Conservation (phyloP, 64 coral and sea anemone species). For the Stichodactyla mertensii region DNA sequence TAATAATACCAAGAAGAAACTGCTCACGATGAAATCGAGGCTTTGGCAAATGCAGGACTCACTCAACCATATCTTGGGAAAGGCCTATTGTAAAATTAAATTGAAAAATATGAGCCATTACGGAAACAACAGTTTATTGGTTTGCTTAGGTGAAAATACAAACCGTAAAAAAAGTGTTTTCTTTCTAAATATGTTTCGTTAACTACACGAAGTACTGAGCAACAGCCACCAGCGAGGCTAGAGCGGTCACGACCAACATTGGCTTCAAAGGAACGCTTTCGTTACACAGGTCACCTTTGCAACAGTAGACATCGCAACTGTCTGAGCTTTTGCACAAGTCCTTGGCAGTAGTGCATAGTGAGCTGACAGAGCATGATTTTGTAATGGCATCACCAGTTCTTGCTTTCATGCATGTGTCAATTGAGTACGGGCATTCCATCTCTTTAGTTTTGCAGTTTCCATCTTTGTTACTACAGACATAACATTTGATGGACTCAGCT, state of each 20-base stretch:
- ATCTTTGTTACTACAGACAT: neutral
- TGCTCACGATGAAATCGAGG: too few species aligned
- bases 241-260: neutral
- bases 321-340: neutral
- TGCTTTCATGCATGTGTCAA: neutral
- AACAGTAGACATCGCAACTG: neutral
- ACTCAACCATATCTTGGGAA: too few species aligned
- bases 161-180: too few species aligned
- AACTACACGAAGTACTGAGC: too few species aligned
- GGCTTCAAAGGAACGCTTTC: neutral
- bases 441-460: neutral
- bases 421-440: neutral
- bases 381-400: neutral
- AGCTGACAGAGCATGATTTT: neutral
- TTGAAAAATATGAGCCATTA: too few species aligned
- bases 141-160: too few species aligned
- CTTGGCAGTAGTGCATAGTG: neutral
- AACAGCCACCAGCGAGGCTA: too few species aligned
- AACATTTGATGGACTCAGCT: neutral
- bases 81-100: too few species aligned
- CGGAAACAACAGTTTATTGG: too few species aligned
- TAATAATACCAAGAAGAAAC: too few species aligned
- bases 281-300: neutral
- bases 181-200: too few species aligned
- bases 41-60: too few species aligned